Percentiles rank a stretch among this genome's conserved stretches.
phyloP scores from a whole-genome alignment of 2,888 invertebrate genomes.

The Capitulum mitella region DNA sequence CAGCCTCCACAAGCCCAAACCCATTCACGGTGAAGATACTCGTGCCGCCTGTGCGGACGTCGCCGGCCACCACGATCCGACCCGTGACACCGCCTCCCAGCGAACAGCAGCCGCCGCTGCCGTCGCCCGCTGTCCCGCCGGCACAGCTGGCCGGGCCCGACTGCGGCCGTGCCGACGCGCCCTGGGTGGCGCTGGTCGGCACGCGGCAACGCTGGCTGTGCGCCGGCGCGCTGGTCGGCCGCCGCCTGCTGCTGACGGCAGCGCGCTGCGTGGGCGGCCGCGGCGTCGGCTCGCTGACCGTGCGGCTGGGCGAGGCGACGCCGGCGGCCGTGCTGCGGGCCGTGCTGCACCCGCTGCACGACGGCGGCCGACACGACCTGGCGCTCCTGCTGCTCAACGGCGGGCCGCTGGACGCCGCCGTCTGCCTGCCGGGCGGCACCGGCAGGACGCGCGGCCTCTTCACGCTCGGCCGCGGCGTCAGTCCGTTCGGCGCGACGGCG shows the following conservation, averaged over 20 bases:
- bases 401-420: neutral
- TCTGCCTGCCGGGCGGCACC: neutral
- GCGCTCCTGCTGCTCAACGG: neutral
- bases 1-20: neutral
- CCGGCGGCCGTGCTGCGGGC: neutral
- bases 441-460: neutral
- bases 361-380: conserved; percentile 7
- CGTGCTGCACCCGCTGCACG: neutral
- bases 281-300: neutral
- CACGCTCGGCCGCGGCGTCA: neutral
- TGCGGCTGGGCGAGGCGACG: neutral
- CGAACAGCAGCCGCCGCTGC: neutral
- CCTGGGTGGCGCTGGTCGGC: conserved; percentile 1
- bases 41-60: neutral
- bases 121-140: neutral
- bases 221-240: neutral
- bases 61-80: neutral
- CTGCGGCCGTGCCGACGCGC: neutral
- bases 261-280: neutral
- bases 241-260: neutral
- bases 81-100: neutral
- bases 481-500: neutral
- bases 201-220: neutral
- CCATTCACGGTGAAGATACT: neutral
- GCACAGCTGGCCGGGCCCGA: neutral